These are phyloP conservation scores for Gnathonemus longibarbis DNA, from an alignment of 2,113 vertebrate species.

Conservation along the genomic window DNA sequence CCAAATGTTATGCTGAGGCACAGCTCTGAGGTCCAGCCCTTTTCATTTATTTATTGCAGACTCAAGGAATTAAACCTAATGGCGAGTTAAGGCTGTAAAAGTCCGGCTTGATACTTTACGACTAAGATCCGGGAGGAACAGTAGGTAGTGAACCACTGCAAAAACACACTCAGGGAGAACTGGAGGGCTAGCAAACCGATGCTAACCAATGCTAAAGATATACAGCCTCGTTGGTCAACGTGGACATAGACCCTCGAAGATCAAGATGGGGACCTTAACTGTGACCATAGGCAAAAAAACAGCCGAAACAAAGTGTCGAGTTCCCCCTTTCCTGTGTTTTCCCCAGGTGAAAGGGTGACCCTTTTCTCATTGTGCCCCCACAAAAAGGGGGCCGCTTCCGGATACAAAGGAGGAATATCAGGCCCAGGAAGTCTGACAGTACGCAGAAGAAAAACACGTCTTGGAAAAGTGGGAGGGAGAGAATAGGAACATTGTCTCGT, in stretches of 20 bases:
- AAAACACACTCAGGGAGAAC: background rate
- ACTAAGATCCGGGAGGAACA: background rate
- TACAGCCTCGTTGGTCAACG: background rate
- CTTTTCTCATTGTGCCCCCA: constrained; percentile 49
- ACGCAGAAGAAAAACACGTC: constrained; percentile 48
- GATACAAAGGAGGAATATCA: constrained; percentile 58
- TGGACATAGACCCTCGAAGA: constrained; percentile 48
- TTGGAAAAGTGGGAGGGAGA: constrained; percentile 56
- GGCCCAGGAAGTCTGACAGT: constrained; percentile 63
- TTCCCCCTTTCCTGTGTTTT: constrained; percentile 33
- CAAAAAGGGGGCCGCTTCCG: constrained; percentile 56
- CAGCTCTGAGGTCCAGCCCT: background rate
- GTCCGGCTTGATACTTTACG: background rate
- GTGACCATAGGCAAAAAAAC: constrained; percentile 45
- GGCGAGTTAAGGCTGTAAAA: background rate
- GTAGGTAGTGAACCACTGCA: background rate
- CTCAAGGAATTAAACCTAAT: background rate
- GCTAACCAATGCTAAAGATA: background rate
- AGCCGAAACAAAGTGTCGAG: constrained; percentile 30
- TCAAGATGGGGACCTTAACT: constrained; percentile 58
- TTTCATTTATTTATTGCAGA: background rate
- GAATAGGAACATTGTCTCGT: constrained; percentile 58
- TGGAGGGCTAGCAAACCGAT: background rate
- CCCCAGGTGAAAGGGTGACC: constrained; percentile 61
- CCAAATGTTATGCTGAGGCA: background rate